Conservation (phyloP, 2,888 invertebrate species). For the Drosophila vallismaia region DNA sequence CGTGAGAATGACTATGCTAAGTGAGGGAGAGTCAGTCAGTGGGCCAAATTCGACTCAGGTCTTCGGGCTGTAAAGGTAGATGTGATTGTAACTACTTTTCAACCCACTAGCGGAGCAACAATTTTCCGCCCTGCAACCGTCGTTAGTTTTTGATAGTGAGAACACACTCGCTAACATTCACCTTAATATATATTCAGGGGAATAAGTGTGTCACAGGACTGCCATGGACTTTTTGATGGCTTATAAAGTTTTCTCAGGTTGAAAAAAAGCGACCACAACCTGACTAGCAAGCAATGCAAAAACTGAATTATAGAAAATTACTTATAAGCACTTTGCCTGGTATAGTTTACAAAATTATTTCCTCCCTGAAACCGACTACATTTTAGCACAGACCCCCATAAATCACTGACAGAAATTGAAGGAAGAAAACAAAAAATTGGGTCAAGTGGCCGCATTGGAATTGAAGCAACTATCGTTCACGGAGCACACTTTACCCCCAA, state of each 20-base stretch:
- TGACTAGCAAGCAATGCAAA: neutral
- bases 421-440: conserved; percentile 51
- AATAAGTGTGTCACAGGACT: conserved; percentile 10
- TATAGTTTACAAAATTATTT: conserved; percentile 11
- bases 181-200: conserved; percentile 6
- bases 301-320: conserved; percentile 35
- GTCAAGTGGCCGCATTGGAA: conserved; percentile 61
- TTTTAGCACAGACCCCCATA: conserved; percentile 21
- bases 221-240: conserved; percentile 27
- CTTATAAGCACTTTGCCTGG: conserved; percentile 15
- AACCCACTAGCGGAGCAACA: conserved; percentile 58
- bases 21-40: conserved; percentile 11
- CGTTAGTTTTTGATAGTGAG: conserved; percentile 1
- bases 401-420: conserved; percentile 26
- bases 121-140: conserved; percentile 50
- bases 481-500: conserved; percentile 20
- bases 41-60: conserved; percentile 15
- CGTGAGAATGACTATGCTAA: conserved; percentile 1
- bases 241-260: conserved; percentile 39
- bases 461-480: conserved; percentile 15
- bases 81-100: conserved; percentile 26
- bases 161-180: conserved; percentile 1
- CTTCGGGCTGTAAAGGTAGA: conserved; percentile 48
- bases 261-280: conserved; percentile 34
- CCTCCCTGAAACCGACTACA: neutral